phyloP scores from a whole-genome alignment of 2,797 vertebrate species.

The Enteromius trimaculatus region DNA sequence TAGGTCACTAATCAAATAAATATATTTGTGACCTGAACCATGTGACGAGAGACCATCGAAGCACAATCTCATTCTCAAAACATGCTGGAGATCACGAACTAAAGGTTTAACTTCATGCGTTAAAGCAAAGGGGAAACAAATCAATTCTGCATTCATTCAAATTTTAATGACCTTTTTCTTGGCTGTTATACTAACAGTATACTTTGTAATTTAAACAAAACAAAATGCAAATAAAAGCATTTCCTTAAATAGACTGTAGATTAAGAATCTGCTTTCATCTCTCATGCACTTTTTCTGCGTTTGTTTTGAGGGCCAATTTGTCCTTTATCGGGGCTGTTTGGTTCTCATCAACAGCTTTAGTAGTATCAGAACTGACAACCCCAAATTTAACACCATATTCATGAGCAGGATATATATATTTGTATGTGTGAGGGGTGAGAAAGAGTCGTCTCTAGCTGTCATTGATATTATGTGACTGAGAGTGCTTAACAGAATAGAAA shows the following conservation, averaged over 20 bases:
- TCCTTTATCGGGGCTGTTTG: slow-evolving; percentile 58
- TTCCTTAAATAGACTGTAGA: background rate
- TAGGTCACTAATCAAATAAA: slow-evolving; percentile 3
- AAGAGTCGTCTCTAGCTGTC: slow-evolving; percentile 22
- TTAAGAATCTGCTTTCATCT: background rate
- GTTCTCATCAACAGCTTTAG: slow-evolving; percentile 54
- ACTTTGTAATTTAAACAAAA: background rate
- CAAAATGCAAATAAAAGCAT: background rate
- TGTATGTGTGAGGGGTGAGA: slow-evolving; percentile 29
- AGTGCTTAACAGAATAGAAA: slow-evolving; percentile 15
- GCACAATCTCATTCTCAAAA: slow-evolving; percentile 9
- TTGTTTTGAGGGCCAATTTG: slow-evolving; percentile 54
- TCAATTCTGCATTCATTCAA: background rate
- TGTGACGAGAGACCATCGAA: background rate
- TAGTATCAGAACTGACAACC: slow-evolving; percentile 58
- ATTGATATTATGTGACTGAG: slow-evolving; percentile 21
- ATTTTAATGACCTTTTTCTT: background rate
- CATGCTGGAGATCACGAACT: background rate
- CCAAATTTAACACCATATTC: slow-evolving; percentile 38
- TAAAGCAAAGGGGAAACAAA: slow-evolving; percentile 9
- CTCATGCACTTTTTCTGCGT: slow-evolving; percentile 24
- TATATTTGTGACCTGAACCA: background rate
- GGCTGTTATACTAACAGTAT: background rate
- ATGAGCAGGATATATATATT: slow-evolving; percentile 42
- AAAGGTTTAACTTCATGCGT: background rate